Evolutionary conservation across 2,888 invertebrate genomes (phyloP).

Genomic region (Machimus rusticus): DNA sequence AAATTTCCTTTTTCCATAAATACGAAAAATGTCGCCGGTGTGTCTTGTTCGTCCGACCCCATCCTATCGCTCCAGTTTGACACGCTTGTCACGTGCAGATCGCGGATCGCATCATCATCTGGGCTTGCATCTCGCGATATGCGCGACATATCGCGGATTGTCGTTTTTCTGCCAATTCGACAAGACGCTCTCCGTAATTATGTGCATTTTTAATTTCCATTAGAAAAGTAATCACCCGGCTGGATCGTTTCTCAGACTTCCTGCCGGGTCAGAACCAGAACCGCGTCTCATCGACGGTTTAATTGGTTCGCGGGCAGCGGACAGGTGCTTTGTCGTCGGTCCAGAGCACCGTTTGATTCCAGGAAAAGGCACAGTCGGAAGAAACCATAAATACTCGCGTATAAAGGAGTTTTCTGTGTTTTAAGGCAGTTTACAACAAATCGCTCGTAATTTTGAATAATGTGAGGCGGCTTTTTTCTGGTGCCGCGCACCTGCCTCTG

Average conservation of each 20-base stretch:
- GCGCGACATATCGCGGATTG: background rate
- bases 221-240: background rate
- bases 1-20: background rate
- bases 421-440: background rate
- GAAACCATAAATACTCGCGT: background rate
- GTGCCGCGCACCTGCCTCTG: background rate
- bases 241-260: background rate
- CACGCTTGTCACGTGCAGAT: background rate
- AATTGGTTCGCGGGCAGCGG: background rate
- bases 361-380: background rate
- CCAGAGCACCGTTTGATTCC: background rate
- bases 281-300: background rate
- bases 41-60: background rate
- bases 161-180: background rate
- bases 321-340: background rate
- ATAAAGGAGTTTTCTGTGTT: background rate
- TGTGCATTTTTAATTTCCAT: background rate
- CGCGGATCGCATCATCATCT: background rate
- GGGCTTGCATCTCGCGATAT: background rate
- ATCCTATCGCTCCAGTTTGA: background rate
- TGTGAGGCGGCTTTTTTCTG: background rate
- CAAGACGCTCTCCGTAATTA: background rate
- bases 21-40: conserved; percentile 20
- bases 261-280: background rate
- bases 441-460: background rate